Base-by-base conservation (phyloP, 2,113 vertebrate genomes). In the Elachura formosa region DNA sequence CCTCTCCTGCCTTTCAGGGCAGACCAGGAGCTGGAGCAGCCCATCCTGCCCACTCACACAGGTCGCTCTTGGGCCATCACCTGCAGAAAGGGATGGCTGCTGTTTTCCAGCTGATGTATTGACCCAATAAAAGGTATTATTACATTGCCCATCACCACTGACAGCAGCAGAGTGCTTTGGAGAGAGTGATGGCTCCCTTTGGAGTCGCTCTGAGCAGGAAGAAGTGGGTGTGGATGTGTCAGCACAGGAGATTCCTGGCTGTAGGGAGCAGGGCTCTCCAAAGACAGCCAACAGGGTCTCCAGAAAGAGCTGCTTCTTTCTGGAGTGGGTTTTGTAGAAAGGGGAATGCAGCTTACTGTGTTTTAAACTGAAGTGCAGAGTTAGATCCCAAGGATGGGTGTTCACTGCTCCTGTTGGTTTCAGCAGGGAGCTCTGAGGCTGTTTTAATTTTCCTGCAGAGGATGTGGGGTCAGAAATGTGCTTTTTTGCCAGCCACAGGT, bases 31-130 rank as follows among this genome's bases (percentile, higher is more conserved):
- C 90, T 68, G 19, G 90, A 93, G 79, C 84, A 89, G 80, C 88
- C 95, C 29, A 4, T 25, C 73, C 59, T n/a, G 64, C 81, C 66
- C 71, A 8, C 48, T 25, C 81, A 33, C 93, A 36, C 84, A 46
- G 92, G 94, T 96, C 93, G 87, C 89, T 86, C 93, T 74, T 76
- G 91, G 96, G 91, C 95, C 95, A 94, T 89, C 95, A 69, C 68
- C 87, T 31, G 71, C 66, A 72, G 73, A 71, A 93, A 84, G 81
- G 87, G 77, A 91, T 71, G 87, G 95, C 84, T 97, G 96, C 96
- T 96, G 90, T 89, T 97, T 96, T 92, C 95, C 92, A 96, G 96
- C 95, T 98, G 98, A 98, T 94, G 88, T 93, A 97, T 97, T 95
- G 97, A 96, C 93, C 87, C 56, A 90, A 97, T 98, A 95, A 98